Evolutionary conservation across 37 sponge, comb jelly and placozoan genomes (phyloP).

Genomic region (Tethya wilhelma): DNA sequence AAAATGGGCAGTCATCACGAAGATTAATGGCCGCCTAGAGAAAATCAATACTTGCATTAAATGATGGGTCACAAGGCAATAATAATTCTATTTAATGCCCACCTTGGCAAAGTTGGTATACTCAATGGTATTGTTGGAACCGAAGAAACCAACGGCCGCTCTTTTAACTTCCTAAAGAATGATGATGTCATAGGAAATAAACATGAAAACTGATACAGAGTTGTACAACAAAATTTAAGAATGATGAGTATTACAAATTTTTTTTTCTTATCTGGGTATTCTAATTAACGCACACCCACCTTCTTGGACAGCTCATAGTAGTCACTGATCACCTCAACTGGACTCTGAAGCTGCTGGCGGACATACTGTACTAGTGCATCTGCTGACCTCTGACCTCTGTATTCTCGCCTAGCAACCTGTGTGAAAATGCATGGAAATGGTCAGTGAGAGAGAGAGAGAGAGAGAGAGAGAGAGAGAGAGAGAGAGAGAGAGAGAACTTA

Average conservation of each 20-base stretch:
- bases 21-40: constrained; percentile 40
- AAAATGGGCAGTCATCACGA: constrained; percentile 72
- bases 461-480: background rate
- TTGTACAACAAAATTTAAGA: too few species aligned
- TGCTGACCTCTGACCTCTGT: constrained; percentile 81
- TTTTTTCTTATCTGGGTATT: too few species aligned
- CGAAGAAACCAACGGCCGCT: constrained; percentile 68
- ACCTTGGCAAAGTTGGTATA: constrained; percentile 51
- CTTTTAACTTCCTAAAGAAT: constrained; percentile 51
- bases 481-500: constrained; percentile 25
- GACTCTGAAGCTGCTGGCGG: constrained; percentile 60
- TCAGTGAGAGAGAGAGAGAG: background rate
- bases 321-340: constrained; percentile 34
- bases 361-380: constrained; percentile 65
- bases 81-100: constrained; percentile 20
- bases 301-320: background rate
- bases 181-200: too few species aligned
- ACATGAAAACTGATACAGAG: too few species aligned
- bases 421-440: background rate
- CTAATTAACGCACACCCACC: background rate
- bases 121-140: constrained; percentile 13
- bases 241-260: too few species aligned
- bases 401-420: constrained; percentile 77
- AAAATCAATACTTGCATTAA: background rate
- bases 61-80: too few species aligned